Evolutionary conservation across 1,140 invertebrate species (phyloP), one percentile per base, ranked within the genome.

Genomic region (Lycorma delicatula): DNA sequence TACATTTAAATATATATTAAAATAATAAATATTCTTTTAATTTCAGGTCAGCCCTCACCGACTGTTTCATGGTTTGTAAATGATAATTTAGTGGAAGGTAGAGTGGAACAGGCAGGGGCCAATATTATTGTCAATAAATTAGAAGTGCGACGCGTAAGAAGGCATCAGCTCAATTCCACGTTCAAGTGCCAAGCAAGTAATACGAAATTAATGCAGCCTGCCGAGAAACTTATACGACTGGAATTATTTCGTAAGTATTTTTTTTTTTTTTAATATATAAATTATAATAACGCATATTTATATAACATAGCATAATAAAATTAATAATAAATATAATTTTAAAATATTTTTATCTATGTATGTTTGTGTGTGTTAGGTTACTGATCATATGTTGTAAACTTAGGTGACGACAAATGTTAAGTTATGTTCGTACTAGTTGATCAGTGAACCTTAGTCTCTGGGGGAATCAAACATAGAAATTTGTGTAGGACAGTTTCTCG

Each of bases 111-210:
- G 48, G 82, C 80, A 49, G 81, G 79, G 36, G 79, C 80, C n/a
- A 84, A 85, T 66, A 81, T 89, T 13, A 82, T 89, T 9, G 84
- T 89, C 41, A 90, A 89, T 74, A 78, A 81, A 54, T 72, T 93
- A 59, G 82, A 84, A 65, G 78, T 92, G 51, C 75, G 79, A 9
- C 76, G 80, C 56, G 75, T 93, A 44, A 79, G 78, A 60, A 77
- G 89, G 62, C 80, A 82, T 55, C 83, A 91, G 56, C 78, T 91
- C 41, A 89, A 90, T 69, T 85, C 85, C 9, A 87, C 84, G 3
- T 88, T 85, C 73, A 90, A 87, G 70, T 93, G 91, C 70, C 83
- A 85, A 68, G 90, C 89, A 0, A 83, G 82, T 49, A 93, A 93
- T 70, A 91, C 89, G 16, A 86, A 91, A 65, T 80, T 91, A 25